Percentiles rank a stretch among this genome's conserved stretches.
Conservation (phyloP, 2,113 vertebrate species). For the Catharus fuscescens region DNA sequence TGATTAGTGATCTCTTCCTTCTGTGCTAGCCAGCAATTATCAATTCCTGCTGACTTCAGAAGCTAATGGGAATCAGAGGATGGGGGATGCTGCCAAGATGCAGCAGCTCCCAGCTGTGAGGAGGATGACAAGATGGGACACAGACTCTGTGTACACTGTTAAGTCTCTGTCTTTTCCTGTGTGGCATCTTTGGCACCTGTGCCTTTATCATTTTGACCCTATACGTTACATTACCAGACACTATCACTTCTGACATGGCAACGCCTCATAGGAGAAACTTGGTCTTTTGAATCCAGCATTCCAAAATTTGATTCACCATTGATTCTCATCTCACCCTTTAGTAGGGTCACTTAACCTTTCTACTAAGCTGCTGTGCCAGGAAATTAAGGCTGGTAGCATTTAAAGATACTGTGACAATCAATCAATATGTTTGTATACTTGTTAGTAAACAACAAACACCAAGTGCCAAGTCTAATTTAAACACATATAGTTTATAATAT, state of each 20-base stretch:
- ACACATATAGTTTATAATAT: background rate
- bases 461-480: slow-evolving; percentile 13
- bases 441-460: slow-evolving; percentile 11
- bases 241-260: background rate
- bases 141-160: fast-evolving
- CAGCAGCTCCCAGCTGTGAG: slow-evolving; percentile 24
- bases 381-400: background rate
- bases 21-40: slow-evolving; percentile 29
- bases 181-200: background rate
- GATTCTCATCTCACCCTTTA: background rate
- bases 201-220: background rate
- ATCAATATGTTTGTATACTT: slow-evolving; percentile 6
- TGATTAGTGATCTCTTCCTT: slow-evolving; percentile 48
- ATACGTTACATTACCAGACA: background rate
- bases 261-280: background rate
- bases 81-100: slow-evolving; percentile 5
- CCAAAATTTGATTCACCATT: background rate
- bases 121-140: background rate
- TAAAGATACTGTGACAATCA: background rate
- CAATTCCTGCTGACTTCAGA: slow-evolving; percentile 25
- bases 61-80: slow-evolving; percentile 8
- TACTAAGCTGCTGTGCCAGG: background rate
- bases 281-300: background rate
- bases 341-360: background rate
- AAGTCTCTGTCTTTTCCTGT: background rate